These are phyloP conservation scores for Mastomys coucha DNA, from an alignment of 2,113 vertebrate genomes.

Conservation along the genomic window DNA sequence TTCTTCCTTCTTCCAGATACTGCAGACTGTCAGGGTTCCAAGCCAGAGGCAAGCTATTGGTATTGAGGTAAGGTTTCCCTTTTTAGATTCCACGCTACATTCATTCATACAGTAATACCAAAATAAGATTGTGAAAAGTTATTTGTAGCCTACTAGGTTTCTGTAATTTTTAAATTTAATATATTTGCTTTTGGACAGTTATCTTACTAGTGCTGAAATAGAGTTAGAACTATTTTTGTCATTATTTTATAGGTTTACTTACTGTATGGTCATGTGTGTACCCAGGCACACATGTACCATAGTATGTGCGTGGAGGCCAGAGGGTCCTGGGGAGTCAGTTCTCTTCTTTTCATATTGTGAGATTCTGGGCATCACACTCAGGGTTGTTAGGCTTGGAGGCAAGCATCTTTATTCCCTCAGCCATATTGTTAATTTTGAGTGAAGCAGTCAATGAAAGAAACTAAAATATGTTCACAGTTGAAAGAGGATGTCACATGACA, in stretches of 20 bases:
- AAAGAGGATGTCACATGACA: not conserved
- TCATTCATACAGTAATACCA: not conserved
- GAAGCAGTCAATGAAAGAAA: conserved; percentile 48
- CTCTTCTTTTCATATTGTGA: not conserved
- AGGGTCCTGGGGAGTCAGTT: not conserved
- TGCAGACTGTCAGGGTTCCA: conserved; percentile 95
- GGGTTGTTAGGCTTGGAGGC: not conserved
- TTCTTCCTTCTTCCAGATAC: conserved; percentile 88
- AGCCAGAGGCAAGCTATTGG: conserved; percentile 96
- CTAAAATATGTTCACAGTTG: not conserved
- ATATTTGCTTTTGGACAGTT: conserved; percentile 40
- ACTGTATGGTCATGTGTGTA: not conserved
- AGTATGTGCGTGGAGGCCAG: not conserved
- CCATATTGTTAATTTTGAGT: not conserved
- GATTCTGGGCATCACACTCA: not conserved
- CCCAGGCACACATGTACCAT: not conserved
- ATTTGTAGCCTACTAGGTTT: not conserved
- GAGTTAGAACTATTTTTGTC: not conserved
- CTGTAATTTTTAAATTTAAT: conserved; percentile 53
- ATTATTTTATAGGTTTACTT: not conserved
- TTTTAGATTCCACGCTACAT: conserved; percentile 23
- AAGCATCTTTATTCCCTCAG: not conserved
- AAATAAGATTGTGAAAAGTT: conserved; percentile 14
- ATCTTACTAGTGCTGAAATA: conserved; percentile 44
- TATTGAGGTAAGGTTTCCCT: conserved; percentile 92